Evolutionary conservation across 2,797 vertebrate genomes (phyloP), one percentile per base, ranked within the genome.

Genomic region (Semotilus atromaculatus): DNA sequence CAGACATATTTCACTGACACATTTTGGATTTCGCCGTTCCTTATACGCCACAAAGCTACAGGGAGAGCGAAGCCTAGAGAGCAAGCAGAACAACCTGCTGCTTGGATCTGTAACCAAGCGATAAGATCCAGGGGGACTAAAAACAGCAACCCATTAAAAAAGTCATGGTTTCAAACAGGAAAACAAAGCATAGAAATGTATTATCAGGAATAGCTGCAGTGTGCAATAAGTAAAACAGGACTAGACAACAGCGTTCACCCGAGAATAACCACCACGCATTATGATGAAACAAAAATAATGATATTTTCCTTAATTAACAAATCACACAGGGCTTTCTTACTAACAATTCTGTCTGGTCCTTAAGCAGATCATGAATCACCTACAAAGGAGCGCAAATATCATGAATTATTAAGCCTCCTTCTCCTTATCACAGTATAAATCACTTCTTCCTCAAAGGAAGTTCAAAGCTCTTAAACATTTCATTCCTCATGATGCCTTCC

Each of bases 121-220:
- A 36, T 31, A 76, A 86, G 72, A 84, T 67, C 91, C 87, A 82
- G 64, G 36, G 88, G 68, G 83, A 88, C 72, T 6, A 67, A 82
- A 80, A 45, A 76, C 51, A 26, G 62, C 60, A 85, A 86, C 16
- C 16, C 16, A 82, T 36, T 88, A 88, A 88, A 89, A 62, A 36
- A 31, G 19, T 36, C 1, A 11, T 13, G 53, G 62, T 62, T 70
- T 74, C 68, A 70, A 7, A 34, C 23, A 43, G n/a, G 55, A 74
- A 79, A 79, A 80, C 74, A 70, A 72, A 72, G 74, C 48, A 72
- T 5, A 29, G 34, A 21, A 18, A 75, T 45, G 43, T 58, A 81
- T 85, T 55, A 80, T 38, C 40, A 38, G 19, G 55, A 31, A 36
- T 62, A 51, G 16, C 60, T 80, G 5, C 26, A 26, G 26, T 62